Percentiles rank a stretch among this genome's conserved stretches.
These are phyloP conservation scores for Danio tinwini DNA, from an alignment of 2,797 vertebrate species.

Conservation along the genomic window DNA sequence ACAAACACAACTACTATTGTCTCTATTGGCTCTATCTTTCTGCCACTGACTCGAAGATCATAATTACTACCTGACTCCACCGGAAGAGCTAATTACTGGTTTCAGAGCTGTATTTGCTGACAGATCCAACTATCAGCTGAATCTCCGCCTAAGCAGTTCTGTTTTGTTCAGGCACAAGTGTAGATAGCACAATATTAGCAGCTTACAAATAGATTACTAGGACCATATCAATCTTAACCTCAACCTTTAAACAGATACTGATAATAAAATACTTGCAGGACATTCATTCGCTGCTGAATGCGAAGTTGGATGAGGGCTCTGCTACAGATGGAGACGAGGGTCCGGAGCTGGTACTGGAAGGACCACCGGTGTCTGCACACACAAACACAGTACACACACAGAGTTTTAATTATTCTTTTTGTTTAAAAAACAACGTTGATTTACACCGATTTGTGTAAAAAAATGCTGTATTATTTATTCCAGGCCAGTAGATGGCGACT, in stretches of 20 bases:
- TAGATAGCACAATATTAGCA: constrained; percentile 27
- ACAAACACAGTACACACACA: constrained; percentile 30
- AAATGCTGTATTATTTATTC: too few relatives aligned
- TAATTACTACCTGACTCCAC: constrained; percentile 54
- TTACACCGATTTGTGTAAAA: too few relatives aligned
- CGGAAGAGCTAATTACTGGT: constrained; percentile 56
- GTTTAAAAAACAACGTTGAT: too few relatives aligned
- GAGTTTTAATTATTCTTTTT: too few relatives aligned
- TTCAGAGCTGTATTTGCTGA: constrained; percentile 50
- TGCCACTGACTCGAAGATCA: constrained; percentile 43
- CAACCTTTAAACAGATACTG: neutral
- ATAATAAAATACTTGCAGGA: constrained; percentile 7
- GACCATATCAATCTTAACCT: neutral
- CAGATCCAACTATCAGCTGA: constrained; percentile 35
- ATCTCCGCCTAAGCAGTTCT: constrained; percentile 4
- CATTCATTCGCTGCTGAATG: constrained; percentile 68
- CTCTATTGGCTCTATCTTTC: constrained; percentile 32
- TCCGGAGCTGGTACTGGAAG: constrained; percentile 88
- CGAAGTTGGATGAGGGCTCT: constrained; percentile 79
- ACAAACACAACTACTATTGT: constrained; percentile 31
- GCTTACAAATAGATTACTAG: neutral
- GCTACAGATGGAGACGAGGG: constrained; percentile 85
- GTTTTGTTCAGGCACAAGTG: constrained; percentile 28
- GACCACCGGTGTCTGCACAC: constrained; percentile 86
- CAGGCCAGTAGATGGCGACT: too few relatives aligned